Conservation (phyloP, 2,797 vertebrate species). For the Iguana delicatissima region DNA sequence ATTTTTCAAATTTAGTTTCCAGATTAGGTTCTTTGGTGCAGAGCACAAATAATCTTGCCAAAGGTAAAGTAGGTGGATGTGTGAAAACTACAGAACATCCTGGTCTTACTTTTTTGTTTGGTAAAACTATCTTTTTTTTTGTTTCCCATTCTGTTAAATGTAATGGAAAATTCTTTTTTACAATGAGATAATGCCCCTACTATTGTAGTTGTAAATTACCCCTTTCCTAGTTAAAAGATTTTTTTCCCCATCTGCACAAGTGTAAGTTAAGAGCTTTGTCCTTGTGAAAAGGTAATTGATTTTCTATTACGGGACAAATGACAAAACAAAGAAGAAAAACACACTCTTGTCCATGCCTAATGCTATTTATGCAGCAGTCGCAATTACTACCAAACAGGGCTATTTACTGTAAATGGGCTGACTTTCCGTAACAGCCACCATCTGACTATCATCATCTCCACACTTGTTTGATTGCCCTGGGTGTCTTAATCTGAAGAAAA, state of each 20-base stretch:
- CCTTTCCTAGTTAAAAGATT: constrained; percentile 13
- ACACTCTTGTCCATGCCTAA: neutral
- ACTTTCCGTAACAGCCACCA: constrained; percentile 14
- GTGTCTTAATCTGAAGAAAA: neutral
- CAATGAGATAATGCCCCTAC: neutral
- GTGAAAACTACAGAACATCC: neutral
- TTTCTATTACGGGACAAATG: constrained; percentile 5
- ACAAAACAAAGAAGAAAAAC: neutral
- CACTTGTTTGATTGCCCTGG: neutral
- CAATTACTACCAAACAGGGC: constrained; percentile 8
- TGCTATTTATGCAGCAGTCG: neutral
- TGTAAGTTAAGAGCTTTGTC: neutral
- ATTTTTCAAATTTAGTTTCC: neutral
- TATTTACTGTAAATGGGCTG: constrained; percentile 28
- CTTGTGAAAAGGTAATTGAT: constrained; percentile 27
- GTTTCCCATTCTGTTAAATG: neutral
- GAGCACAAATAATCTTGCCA: neutral
- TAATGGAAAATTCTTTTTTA: neutral
- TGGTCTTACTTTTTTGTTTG: neutral
- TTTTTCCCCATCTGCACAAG: neutral
- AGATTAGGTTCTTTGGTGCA: neutral
- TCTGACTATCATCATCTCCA: neutral
- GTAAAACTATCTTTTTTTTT: neutral
- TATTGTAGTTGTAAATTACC: constrained; percentile 34
- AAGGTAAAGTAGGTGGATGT: neutral